Base-by-base conservation (phyloP, 2,888 invertebrate genomes). In the Andrena fulva region DNA sequence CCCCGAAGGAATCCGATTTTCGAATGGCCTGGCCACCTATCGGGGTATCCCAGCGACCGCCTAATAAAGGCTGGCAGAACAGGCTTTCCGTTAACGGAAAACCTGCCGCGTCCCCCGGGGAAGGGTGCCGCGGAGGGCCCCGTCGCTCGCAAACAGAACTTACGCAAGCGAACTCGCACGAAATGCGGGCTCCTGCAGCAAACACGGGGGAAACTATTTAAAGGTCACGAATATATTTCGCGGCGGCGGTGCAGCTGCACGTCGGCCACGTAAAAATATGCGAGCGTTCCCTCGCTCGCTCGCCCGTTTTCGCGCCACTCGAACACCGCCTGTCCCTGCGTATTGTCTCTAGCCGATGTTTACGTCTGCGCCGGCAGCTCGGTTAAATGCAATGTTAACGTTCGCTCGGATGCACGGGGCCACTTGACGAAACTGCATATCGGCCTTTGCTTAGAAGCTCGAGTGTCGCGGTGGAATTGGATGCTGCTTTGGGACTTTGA, bases 151-250 rank as follows among this genome's bases (percentile, higher is more conserved):
- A 73, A 75, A 73, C 76, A 73, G 71, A 80, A 85, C 82, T 80
- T 87, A 80, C 74, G 77, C 82, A 76, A 82, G 78, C 69, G 63
- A 75, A 77, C 79, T 76, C 77, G 84, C 85, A 78, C 69, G 74
- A 85, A 87, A 84, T 83, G 87, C 85, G 85, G 84, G 84, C 77
- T 75, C 78, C 72, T 68, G 77, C 76, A 79, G 80, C 76, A 78
- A 76, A 69, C 71, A 72, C 78, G 80, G 31, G 69, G 72, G 74
- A 77, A 84, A 83, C 82, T 84, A 84, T 84, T 84, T 84, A 84
- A 84, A 84, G 82, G 84, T 84, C 82, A 84, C 70, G 84, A 79
- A 73, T 76, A 83, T 77, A 78, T 84, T 84, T 78, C 82, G 76
- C 77, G 73, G 60, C 82, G 73, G 66, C 77, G 77, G 62, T 83